Percentiles rank a stretch among this genome's conserved stretches.
phyloP scores from a whole-genome alignment of 2,797 vertebrate species.

The Valencia hispanica region DNA sequence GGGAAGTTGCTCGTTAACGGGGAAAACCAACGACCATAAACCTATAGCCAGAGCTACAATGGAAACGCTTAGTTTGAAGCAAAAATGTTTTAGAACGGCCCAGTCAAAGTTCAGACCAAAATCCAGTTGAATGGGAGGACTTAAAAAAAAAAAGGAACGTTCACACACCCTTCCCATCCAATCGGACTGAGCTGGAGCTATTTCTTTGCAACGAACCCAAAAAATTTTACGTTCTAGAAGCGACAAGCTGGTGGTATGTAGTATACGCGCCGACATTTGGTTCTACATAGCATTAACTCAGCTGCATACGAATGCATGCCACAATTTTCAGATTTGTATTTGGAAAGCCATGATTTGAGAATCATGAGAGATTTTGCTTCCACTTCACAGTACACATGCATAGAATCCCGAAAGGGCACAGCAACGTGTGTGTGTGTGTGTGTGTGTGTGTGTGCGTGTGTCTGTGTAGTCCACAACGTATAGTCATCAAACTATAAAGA shows the following conservation, averaged over 20 bases:
- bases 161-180: too few relatives aligned
- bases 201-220: too few relatives aligned
- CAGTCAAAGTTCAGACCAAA: neutral
- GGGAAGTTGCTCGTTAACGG: neutral
- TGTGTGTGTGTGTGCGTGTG: too few relatives aligned
- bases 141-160: too few relatives aligned
- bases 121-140: neutral
- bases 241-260: too few relatives aligned
- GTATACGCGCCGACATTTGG: too few relatives aligned
- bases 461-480: neutral
- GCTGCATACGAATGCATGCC: neutral
- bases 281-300: neutral
- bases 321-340: neutral
- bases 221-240: too few relatives aligned
- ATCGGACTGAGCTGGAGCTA: too few relatives aligned
- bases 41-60: neutral
- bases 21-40: neutral
- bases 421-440: too few relatives aligned
- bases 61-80: neutral
- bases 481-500: neutral
- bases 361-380: neutral
- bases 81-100: neutral
- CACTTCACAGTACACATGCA: neutral
- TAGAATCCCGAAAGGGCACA: neutral
- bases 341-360: too few relatives aligned